phyloP scores from a whole-genome alignment of 2,113 vertebrate species.

The Mormyrus lacerda region DNA sequence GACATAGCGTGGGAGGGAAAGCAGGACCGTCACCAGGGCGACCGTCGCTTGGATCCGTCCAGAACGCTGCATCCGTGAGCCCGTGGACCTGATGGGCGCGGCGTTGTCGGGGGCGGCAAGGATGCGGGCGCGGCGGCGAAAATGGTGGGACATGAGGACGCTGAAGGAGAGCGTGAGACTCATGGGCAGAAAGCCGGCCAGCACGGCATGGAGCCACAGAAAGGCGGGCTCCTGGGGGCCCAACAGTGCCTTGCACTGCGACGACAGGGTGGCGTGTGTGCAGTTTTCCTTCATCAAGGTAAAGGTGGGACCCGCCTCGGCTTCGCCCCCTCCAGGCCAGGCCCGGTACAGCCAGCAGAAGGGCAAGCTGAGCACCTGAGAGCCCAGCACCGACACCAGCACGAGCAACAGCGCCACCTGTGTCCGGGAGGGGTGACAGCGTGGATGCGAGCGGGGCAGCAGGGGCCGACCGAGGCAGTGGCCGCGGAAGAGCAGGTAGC shows the following conservation, averaged over 20 bases:
- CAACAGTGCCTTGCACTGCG: background rate
- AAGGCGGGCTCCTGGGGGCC: background rate
- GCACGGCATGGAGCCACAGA: conserved; percentile 19
- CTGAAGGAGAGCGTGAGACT: conserved; percentile 20
- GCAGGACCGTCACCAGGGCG: conserved; percentile 20
- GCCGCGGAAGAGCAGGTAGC: conserved; percentile 19
- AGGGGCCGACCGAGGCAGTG: background rate
- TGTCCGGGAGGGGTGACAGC: conserved; percentile 10
- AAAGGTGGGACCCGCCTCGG: background rate
- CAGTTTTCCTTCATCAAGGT: background rate
- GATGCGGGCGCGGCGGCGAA: conserved; percentile 8
- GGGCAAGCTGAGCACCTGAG: conserved; percentile 22
- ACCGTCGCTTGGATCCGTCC: conserved; percentile 18
- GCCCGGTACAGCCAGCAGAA: conserved; percentile 21
- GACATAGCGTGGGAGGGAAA: conserved; percentile 22
- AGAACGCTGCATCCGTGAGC: conserved; percentile 13
- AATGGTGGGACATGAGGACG: conserved; percentile 15
- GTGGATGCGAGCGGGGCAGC: background rate
- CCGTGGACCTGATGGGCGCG: conserved; percentile 11
- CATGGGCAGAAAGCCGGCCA: conserved; percentile 19
- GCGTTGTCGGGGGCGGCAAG: background rate
- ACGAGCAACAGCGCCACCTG: conserved; percentile 19
- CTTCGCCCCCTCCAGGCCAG: background rate
- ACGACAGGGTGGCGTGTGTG: background rate
- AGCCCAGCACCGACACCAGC: conserved; percentile 8